Evolutionary conservation across 2,888 invertebrate species (phyloP).

Genomic region (Flexamia atlantica): DNA sequence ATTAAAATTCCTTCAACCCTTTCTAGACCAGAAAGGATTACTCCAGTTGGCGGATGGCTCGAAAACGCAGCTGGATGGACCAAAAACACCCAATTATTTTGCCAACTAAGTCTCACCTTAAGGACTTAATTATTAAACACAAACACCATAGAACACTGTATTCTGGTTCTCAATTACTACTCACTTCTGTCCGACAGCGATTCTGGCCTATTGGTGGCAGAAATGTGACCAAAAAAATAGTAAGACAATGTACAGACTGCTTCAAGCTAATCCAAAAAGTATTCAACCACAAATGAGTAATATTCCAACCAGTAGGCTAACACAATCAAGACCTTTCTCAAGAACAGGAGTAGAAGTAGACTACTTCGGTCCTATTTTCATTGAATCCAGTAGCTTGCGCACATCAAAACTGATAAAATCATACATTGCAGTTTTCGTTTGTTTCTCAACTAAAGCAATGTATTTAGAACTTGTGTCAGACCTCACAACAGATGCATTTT

Average conservation of each 20-base stretch:
- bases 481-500: slow-evolving; percentile 71
- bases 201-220: slow-evolving; percentile 69
- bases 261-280: slow-evolving; percentile 10
- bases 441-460: slow-evolving; percentile 71
- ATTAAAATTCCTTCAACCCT: too few species aligned
- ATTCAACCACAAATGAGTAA: slow-evolving; percentile 20
- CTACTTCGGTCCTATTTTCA: too few species aligned
- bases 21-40: too few species aligned
- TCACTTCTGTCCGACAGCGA: slow-evolving; percentile 65
- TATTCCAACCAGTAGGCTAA: slow-evolving; percentile 64
- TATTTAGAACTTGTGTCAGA: slow-evolving; percentile 72
- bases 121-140: too few species aligned
- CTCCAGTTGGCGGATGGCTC: slow-evolving; percentile 70
- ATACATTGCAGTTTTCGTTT: slow-evolving; percentile 71
- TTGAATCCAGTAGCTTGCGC: too few species aligned
- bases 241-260: slow-evolving; percentile 65
- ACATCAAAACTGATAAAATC: slow-evolving; percentile 63
- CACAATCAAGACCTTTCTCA: slow-evolving; percentile 63
- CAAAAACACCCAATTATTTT: slow-evolving; percentile 70
- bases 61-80: slow-evolving; percentile 67
- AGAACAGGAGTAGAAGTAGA: too few species aligned
- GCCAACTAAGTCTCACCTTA: slow-evolving; percentile 63
- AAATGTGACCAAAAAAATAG: slow-evolving; percentile 63
- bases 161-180: slow-evolving; percentile 66
- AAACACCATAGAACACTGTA: slow-evolving; percentile 44